phyloP scores from a whole-genome alignment of 64 coral and sea anemone species.

The Montipora capricornis region DNA sequence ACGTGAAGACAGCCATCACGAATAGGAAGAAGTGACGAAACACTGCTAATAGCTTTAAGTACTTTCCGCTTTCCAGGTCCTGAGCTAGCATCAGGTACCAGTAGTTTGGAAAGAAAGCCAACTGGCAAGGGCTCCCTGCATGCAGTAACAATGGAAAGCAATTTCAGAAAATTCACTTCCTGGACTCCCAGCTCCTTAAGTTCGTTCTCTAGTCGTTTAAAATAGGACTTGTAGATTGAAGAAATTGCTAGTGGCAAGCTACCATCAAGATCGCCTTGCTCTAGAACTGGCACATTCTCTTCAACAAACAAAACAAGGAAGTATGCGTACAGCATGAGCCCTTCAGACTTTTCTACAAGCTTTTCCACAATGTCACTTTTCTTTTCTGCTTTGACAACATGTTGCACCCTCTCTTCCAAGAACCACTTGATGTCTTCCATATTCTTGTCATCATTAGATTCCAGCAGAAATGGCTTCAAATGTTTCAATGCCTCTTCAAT shows the following conservation, averaged over 20 bases:
- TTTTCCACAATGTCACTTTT: neutral
- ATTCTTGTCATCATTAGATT: neutral
- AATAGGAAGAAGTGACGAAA: conserved; percentile 42
- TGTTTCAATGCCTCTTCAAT: neutral
- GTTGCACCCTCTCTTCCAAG: conserved; percentile 5
- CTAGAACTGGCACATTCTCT: neutral
- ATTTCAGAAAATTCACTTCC: conserved; percentile 6
- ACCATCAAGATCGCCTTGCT: neutral
- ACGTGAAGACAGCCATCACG: neutral
- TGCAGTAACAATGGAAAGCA: conserved; percentile 20
- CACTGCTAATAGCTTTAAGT: neutral
- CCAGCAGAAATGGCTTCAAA: neutral
- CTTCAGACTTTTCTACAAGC: conserved; percentile 39
- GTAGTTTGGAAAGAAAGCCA: conserved; percentile 9
- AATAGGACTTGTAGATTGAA: conserved; percentile 35
- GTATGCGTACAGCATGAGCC: conserved; percentile 53
- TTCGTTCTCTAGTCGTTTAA: conserved; percentile 8
- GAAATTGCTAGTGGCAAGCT: conserved; percentile 28
- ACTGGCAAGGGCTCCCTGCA: conserved; percentile 34
- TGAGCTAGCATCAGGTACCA: neutral
- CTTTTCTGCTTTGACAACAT: neutral
- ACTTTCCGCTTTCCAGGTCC: neutral
- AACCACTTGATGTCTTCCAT: conserved; percentile 6
- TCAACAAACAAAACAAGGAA: conserved; percentile 31
- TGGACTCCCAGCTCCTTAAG: conserved; percentile 1